A percentile compares a stretch with the other conserved stretches of the same genome.
phyloP scores from a whole-genome alignment of 1,140 invertebrate species.

The Tetraneura akinire region DNA sequence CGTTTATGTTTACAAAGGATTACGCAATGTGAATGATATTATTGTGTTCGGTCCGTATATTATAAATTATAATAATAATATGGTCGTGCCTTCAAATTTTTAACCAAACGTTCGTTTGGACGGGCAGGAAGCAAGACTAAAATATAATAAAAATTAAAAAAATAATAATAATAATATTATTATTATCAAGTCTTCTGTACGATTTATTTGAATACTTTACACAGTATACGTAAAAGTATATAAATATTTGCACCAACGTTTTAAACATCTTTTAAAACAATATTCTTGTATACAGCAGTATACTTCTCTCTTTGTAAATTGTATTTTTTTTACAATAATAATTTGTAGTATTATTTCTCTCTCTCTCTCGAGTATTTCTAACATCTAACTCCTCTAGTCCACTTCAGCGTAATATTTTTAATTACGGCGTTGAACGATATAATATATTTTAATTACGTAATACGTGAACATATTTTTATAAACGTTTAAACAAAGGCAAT shows the following conservation, averaged over 20 bases:
- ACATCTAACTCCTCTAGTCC: too few relatives aligned
- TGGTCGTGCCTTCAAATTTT: too few relatives aligned
- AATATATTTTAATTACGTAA: constrained; percentile 20
- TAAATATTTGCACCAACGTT: not conserved
- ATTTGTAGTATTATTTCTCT: too few relatives aligned
- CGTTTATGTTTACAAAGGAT: too few relatives aligned
- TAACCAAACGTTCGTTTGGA: not conserved
- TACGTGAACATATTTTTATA: not conserved
- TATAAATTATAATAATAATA: too few relatives aligned
- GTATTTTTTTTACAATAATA: too few relatives aligned
- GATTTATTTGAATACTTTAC: not conserved
- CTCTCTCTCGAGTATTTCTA: not conserved
- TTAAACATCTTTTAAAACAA: constrained; percentile 3
- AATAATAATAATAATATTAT: too few relatives aligned
- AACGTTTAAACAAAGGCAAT: constrained; percentile 3
- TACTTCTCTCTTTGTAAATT: not conserved
- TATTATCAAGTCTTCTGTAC: not conserved
- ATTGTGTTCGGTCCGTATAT: too few relatives aligned
- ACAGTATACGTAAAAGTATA: too few relatives aligned
- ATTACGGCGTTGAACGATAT: not conserved
- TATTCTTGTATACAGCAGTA: not conserved
- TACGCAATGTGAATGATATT: too few relatives aligned
- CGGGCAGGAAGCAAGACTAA: not conserved
- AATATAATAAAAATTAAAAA: not conserved
- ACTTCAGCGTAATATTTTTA: constrained; percentile 15